Percentiles rank a stretch among this genome's conserved stretches.
Evolutionary conservation across 2,888 invertebrate species (phyloP).

Genomic region (Drosophila tripunctata): DNA sequence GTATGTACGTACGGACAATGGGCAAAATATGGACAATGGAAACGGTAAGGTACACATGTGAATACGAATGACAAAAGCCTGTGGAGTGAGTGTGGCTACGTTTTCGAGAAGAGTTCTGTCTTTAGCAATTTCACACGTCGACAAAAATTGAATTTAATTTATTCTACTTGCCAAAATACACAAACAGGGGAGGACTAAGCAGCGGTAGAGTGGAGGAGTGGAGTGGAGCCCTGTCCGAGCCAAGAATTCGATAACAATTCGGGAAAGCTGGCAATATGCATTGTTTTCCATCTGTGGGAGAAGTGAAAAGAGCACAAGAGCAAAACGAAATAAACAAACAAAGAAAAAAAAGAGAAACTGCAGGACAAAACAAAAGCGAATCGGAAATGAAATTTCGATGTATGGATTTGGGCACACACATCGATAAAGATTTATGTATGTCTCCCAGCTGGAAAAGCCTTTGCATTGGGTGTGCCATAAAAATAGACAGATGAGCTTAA

Average conservation of each 20-base stretch:
- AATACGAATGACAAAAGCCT: constrained; percentile 2
- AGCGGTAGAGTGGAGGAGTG: background rate
- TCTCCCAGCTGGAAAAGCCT: constrained; percentile 38
- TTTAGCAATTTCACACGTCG: constrained; percentile 69
- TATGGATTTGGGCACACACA: constrained; percentile 65
- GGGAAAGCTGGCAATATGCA: constrained; percentile 27
- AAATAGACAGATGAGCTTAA: constrained; percentile 54
- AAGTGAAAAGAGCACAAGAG: background rate
- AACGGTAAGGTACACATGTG: background rate
- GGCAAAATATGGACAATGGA: background rate
- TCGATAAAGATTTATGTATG: constrained; percentile 73
- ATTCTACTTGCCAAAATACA: constrained; percentile 61
- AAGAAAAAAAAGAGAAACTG: background rate
- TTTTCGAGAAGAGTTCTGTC: constrained; percentile 24
- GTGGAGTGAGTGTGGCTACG: background rate
- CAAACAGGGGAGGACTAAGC: background rate
- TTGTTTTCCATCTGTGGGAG: constrained; percentile 38
- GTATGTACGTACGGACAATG: background rate
- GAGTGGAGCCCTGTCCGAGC: constrained; percentile 52
- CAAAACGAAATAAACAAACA: constrained; percentile 13
- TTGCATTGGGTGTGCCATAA: constrained; percentile 53
- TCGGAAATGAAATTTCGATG: constrained; percentile 65
- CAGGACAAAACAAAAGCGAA: constrained; percentile 45
- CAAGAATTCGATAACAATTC: constrained; percentile 66
- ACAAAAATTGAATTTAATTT: constrained; percentile 72